These are phyloP conservation scores for Scophthalmus maximus DNA, from an alignment of 2,113 vertebrate genomes.

Conservation along the genomic window DNA sequence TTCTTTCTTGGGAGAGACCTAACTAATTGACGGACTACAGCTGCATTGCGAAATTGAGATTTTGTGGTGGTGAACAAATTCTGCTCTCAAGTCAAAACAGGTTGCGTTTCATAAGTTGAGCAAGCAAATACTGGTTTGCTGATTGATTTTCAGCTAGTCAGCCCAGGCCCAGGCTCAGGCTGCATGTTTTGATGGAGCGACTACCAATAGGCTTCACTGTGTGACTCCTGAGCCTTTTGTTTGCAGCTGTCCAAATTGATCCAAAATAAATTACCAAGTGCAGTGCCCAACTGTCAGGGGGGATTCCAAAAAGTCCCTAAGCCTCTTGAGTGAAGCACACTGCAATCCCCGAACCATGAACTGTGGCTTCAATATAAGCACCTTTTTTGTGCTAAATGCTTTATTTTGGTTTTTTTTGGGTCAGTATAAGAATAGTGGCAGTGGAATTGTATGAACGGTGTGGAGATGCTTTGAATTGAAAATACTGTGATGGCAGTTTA, in stretches of 20 bases:
- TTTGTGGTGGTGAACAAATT: constrained; percentile 29
- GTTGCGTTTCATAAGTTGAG: constrained; percentile 51
- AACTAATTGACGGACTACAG: not conserved
- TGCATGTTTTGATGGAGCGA: constrained; percentile 30
- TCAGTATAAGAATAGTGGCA: not conserved
- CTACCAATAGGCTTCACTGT: constrained; percentile 37
- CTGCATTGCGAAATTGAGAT: constrained; percentile 8
- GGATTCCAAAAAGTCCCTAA: constrained; percentile 41
- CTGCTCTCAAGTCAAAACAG: constrained; percentile 8
- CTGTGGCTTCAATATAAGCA: constrained; percentile 10
- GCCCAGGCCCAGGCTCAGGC: constrained; percentile 11
- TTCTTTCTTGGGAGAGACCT: not conserved
- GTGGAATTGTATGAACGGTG: not conserved
- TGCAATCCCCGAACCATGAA: constrained; percentile 19
- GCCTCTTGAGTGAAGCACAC: constrained; percentile 35
- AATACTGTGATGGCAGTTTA: constrained; percentile 29
- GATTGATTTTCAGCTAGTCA: constrained; percentile 39
- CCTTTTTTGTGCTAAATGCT: not conserved
- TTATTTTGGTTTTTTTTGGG: too few species aligned
- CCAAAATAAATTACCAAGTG: constrained; percentile 64
- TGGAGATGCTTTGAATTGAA: constrained; percentile 4
- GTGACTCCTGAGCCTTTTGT: constrained; percentile 60
- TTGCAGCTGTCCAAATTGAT: constrained; percentile 67
- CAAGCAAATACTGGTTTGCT: constrained; percentile 38
- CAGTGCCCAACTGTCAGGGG: constrained; percentile 36